These are phyloP conservation scores for Acanthacorydalis orientalis DNA, from an alignment of 2,888 invertebrate genomes.

Conservation along the genomic window DNA sequence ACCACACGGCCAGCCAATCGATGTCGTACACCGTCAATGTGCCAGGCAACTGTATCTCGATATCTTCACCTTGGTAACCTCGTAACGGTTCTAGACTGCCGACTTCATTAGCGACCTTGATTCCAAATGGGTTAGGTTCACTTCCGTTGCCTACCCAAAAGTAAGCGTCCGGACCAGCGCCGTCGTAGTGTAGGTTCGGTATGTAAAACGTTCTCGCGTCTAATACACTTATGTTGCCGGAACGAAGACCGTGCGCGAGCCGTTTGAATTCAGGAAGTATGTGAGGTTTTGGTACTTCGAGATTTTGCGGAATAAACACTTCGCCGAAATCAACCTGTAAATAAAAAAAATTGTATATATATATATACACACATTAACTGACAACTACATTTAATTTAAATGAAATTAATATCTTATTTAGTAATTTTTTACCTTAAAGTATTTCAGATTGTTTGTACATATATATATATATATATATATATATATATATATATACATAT, in stretches of 20 bases:
- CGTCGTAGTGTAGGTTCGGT: constrained; percentile 83
- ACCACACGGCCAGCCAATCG: constrained; percentile 85
- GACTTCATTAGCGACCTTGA: constrained; percentile 80
- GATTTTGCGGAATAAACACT: constrained; percentile 56
- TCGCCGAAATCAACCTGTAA: constrained; percentile 77
- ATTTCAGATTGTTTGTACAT: no score
- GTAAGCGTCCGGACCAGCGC: constrained; percentile 81
- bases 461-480: no score
- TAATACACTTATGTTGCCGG: constrained; percentile 79
- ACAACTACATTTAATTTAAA: no score
- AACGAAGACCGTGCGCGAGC: constrained; percentile 72
- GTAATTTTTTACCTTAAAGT: no score
- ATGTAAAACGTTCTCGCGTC: constrained; percentile 87
- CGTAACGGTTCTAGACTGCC: constrained; percentile 65
- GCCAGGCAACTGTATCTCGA: constrained; percentile 75
- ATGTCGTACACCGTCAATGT: constrained; percentile 77
- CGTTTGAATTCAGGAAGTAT: constrained; percentile 75
- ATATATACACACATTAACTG: no score
- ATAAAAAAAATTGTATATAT: constrained; percentile 5
- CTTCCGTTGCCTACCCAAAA: constrained; percentile 88
- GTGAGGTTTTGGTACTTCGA: constrained; percentile 65
- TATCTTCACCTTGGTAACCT: constrained; percentile 81
- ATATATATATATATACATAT: no score
- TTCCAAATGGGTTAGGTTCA: constrained; percentile 64
- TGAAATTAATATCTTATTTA: no score